Evolutionary conservation across 2,797 vertebrate genomes (phyloP).

Genomic region (Cirrhinus mrigala): DNA sequence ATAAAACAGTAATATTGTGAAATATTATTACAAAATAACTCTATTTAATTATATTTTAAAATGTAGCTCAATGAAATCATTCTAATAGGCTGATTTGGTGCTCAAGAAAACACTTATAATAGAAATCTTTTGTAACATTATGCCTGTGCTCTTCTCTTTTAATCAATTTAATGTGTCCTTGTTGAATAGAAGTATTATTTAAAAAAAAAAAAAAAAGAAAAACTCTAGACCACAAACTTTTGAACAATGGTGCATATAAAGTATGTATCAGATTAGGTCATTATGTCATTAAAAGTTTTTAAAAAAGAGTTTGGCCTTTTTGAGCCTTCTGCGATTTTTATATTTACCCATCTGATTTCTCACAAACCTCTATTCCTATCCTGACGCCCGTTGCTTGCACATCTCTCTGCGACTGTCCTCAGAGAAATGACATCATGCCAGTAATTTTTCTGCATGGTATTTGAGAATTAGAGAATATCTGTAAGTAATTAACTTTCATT

Average conservation of each 20-base stretch:
- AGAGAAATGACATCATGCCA: conserved; percentile 13
- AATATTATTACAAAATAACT: not conserved
- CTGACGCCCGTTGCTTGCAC: not conserved
- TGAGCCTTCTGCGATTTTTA: not conserved
- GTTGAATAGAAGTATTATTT: not conserved
- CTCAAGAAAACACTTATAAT: not conserved
- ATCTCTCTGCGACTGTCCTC: not conserved
- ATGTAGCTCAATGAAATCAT: not conserved
- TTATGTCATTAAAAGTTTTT: not conserved
- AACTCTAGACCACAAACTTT: not conserved
- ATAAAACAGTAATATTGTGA: not conserved
- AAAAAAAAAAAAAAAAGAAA: not conserved
- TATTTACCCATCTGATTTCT: conserved; percentile 12
- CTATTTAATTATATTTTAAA: not conserved
- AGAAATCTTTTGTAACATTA: not conserved
- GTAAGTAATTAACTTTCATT: conserved; percentile 25
- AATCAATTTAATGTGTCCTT: not conserved
- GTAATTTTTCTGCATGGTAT: conserved; percentile 10
- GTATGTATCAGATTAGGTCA: not conserved
- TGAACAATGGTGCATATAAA: not conserved
- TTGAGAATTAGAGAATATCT: conserved; percentile 24
- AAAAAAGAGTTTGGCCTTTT: not conserved
- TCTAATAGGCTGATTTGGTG: not conserved
- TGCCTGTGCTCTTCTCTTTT: not conserved
- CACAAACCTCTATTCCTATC: conserved; percentile 1